Base-by-base conservation (phyloP, 2,888 invertebrate species). In the Rhabditoides inermis region DNA sequence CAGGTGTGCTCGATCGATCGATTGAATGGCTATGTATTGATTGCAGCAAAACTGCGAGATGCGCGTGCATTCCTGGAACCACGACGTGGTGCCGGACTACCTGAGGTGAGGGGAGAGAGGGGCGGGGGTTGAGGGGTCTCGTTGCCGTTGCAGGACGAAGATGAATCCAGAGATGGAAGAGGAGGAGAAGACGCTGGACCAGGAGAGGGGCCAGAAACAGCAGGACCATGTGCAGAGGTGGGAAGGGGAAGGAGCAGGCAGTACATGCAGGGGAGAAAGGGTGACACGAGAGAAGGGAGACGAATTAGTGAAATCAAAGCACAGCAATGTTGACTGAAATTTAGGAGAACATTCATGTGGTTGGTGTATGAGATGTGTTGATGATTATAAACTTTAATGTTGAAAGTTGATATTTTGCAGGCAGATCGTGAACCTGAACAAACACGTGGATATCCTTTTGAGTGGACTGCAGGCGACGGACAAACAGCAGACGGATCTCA, bases 61-160 rank as follows among this genome's bases (percentile, higher is more conserved):
- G 18, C 63, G 73, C 3, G 56, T 73, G 25, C 47, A 51, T 15
- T 61, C 61, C 5, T 73, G 69, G 63, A 67, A 68, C 47, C 73
- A 73, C 56, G 72, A 70, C 28, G 53, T 70, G 22, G 69, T 70
- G 2, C 73, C 72, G 1, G 67, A 67, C 44, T 71, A 65, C 49
- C 51, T 73, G 40, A 50, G 66, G n/a, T n/a, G n/a, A n/a, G n/a
- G n/a, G n/a, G n/a, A n/a, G n/a, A n/a, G n/a, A n/a, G n/a, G n/a
- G n/a, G n/a, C n/a, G n/a, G n/a, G n/a, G n/a, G n/a, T n/a, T n/a
- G n/a, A n/a, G n/a, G n/a, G n/a, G n/a, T n/a, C n/a, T n/a, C n/a
- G n/a, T n/a, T n/a, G n/a, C n/a, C n/a, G n/a, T n/a, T n/a, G n/a
- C n/a, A n/a, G 61, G 26, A 64, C 64, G 6, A 61, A 61, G 32